Evolutionary conservation across 2,888 invertebrate species (phyloP).

Genomic region (Meandrusa payeni): DNA sequence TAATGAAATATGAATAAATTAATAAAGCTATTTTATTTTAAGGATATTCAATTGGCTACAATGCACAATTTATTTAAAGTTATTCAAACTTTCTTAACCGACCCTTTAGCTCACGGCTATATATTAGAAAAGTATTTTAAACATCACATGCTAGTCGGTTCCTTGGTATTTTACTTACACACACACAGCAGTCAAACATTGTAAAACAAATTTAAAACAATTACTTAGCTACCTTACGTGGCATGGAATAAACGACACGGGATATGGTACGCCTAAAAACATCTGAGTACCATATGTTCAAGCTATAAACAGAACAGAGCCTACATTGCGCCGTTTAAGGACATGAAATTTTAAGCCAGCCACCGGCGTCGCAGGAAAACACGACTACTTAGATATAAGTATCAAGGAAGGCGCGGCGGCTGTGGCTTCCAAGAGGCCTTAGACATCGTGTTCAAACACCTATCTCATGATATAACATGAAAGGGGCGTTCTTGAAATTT

Average conservation of each 20-base stretch:
- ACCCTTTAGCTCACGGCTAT: too few species aligned
- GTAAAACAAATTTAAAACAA: slow-evolving; percentile 8
- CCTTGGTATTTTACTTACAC: too few species aligned
- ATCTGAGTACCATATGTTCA: too few species aligned
- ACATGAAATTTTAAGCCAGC: slow-evolving; percentile 35
- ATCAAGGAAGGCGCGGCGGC: slow-evolving; percentile 18
- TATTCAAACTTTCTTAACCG: too few species aligned
- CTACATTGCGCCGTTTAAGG: background rate
- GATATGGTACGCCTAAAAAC: background rate
- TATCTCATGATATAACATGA: slow-evolving; percentile 12
- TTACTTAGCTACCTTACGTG: slow-evolving; percentile 1
- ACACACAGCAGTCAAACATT: too few species aligned
- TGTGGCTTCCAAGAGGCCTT: slow-evolving; percentile 15
- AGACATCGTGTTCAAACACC: slow-evolving; percentile 14
- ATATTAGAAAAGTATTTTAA: too few species aligned
- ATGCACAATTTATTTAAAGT: too few species aligned
- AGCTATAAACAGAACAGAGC: too few species aligned
- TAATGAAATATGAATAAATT: too few species aligned
- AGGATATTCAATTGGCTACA: too few species aligned
- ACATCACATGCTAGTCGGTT: too few species aligned
- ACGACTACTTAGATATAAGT: slow-evolving; percentile 21
- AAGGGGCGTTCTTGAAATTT: slow-evolving; percentile 19
- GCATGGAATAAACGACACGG: background rate
- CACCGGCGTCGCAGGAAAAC: slow-evolving; percentile 26
- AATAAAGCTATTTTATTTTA: too few species aligned